Base-by-base conservation (phyloP, 2,888 invertebrate genomes). In the Podabrus alpinus region DNA sequence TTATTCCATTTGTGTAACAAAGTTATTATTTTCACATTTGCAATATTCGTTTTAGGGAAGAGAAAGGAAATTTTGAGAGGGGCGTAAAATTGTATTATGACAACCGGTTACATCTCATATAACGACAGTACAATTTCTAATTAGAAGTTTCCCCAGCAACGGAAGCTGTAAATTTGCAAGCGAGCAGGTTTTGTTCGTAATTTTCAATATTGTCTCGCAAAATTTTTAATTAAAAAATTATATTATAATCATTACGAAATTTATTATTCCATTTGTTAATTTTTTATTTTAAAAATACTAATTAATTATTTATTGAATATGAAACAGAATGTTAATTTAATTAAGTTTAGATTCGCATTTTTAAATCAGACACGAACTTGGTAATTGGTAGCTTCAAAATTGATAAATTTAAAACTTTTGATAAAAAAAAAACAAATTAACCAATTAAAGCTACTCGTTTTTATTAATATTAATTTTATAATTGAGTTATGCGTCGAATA, bases 141-240 rank as follows among this genome's bases (percentile, higher is more conserved):
- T 85, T 85, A 85, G 82, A 81, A 84, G 84, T 84, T 83, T 83
- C 84, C 84, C 79, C 77, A 84, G 84, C 83, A 84, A 85, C 85
- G 78, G 75, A 72, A 78, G 79, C 75, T 67, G 59, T 69, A 45
- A 68, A 73, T 75, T 74, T 78, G 74, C 77, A 66, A 71, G 71
- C 71, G 71, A 66, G 71, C 71, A 59, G 66, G 71, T 71, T 69
- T 71, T 66, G 71, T 71, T 71, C 71, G 66, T 66, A 71, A 71
- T 71, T 66, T 71, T 71, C 71, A 67, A 71, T 71, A 67, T 71
- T 71, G 71, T 71, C 71, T 29, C 66, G 59, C 67, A 66, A 21
- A 71, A 71, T 71, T 71, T 71, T 29, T 24, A 67, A 66, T 25
- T 45, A n/a, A 71, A 71, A 66, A 16, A 71, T 45, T 45, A 71